phyloP scores from a whole-genome alignment of 2,797 vertebrate genomes.

The Dendrocincla tyrannina region DNA sequence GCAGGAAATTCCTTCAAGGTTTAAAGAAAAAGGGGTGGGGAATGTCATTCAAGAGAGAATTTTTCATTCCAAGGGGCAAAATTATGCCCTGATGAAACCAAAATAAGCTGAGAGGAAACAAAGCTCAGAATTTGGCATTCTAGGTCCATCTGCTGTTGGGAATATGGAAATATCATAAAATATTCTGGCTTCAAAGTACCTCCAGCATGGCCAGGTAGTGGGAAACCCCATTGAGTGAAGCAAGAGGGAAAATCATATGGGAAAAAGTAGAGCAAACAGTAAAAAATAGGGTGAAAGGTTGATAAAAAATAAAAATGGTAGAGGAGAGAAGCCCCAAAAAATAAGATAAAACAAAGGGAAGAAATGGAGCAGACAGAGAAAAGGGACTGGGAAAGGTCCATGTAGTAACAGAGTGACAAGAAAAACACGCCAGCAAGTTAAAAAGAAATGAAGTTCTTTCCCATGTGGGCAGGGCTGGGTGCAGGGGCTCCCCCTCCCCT shows the following conservation, averaged over 20 bases:
- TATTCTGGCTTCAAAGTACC: neutral
- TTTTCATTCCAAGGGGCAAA: neutral
- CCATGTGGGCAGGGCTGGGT: neutral
- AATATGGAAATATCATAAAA: neutral
- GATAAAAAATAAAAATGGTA: neutral
- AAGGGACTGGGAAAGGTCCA: neutral
- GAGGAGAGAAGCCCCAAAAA: neutral
- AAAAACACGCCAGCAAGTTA: fast-evolving
- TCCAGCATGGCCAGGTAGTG: neutral
- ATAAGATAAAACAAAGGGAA: neutral
- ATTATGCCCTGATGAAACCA: neutral
- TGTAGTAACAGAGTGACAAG: fast-evolving
- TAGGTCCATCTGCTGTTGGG: constrained; percentile 50
- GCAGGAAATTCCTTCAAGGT: neutral
- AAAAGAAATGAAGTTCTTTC: neutral
- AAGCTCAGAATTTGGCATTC: neutral
- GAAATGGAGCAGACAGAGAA: no score
- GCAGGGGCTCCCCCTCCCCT: neutral
- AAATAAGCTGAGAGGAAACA: neutral
- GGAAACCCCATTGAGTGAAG: neutral
- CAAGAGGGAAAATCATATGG: neutral
- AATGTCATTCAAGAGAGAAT: neutral
- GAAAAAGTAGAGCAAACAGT: neutral
- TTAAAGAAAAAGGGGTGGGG: neutral
- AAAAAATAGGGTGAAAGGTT: neutral